A percentile compares a stretch with the other conserved stretches of the same genome.
phyloP scores from a whole-genome alignment of 2,797 vertebrate species.

The Protonibea diacanthus region DNA sequence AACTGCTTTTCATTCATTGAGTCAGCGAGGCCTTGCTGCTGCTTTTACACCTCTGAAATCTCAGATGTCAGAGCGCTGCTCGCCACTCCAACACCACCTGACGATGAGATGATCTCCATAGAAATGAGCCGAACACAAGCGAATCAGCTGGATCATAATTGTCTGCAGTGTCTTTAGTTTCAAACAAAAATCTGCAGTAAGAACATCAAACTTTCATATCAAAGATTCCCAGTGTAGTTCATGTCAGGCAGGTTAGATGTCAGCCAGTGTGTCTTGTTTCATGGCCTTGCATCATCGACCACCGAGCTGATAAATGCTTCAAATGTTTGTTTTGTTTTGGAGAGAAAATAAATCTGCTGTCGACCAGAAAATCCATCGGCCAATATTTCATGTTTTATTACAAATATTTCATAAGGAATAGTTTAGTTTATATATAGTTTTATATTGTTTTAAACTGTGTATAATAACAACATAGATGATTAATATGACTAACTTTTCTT shows the following conservation, averaged over 20 bases:
- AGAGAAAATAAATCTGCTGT: slow-evolving; percentile 7
- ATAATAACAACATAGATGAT: background rate
- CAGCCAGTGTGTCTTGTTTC: slow-evolving; percentile 18
- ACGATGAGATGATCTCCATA: background rate
- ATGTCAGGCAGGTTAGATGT: slow-evolving; percentile 1
- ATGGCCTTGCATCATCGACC: slow-evolving; percentile 28
- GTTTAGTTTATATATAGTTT: background rate
- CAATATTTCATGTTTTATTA: background rate
- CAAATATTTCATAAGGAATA: background rate
- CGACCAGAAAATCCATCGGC: background rate
- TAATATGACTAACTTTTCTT: too few relatives aligned
- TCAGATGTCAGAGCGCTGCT: background rate
- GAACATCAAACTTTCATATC: background rate
- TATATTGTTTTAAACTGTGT: background rate
- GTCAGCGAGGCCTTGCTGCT: background rate
- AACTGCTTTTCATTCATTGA: slow-evolving; percentile 28
- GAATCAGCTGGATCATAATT: background rate
- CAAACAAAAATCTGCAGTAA: background rate
- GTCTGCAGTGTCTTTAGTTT: background rate
- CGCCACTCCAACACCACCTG: background rate
- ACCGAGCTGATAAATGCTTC: background rate
- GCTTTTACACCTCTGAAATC: background rate
- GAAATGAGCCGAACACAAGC: background rate
- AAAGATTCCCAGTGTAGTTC: background rate
- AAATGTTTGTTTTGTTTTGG: background rate